Conservation (phyloP, 2,888 invertebrate species). For the Idaea dimidiata region DNA sequence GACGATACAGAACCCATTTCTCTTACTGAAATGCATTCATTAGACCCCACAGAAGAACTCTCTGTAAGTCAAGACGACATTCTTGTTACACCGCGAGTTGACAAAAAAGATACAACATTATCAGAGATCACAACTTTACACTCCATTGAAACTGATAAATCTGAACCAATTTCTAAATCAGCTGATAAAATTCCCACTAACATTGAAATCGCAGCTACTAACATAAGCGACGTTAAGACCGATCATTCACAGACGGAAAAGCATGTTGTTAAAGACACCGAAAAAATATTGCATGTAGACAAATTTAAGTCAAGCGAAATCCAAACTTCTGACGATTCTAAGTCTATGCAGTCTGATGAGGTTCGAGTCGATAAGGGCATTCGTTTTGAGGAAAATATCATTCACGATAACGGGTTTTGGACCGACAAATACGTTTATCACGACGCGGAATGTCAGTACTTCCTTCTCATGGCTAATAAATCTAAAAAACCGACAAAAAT, state of each 20-base stretch:
- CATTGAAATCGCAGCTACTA: constrained; percentile 54
- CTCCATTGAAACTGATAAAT: constrained; percentile 15
- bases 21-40: constrained; percentile 40
- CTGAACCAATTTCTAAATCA: constrained; percentile 17
- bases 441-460: constrained; percentile 84
- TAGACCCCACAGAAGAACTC: constrained; percentile 38
- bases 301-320: constrained; percentile 34
- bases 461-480: constrained; percentile 75
- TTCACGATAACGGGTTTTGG: constrained; percentile 81
- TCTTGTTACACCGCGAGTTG: constrained; percentile 37
- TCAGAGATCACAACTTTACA: constrained; percentile 13
- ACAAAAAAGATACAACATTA: constrained; percentile 29
- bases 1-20: constrained; percentile 46
- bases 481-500: constrained; percentile 48
- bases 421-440: constrained; percentile 82
- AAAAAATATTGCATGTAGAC: constrained; percentile 55
- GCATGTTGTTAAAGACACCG: constrained; percentile 81
- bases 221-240: constrained; percentile 60
- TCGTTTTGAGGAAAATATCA: constrained; percentile 54
- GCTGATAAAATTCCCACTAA: constrained; percentile 44
- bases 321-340: constrained; percentile 19
- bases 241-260: constrained; percentile 83
- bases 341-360: constrained; percentile 21
- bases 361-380: constrained; percentile 28
- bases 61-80: constrained; percentile 40